Conservation (phyloP, 2,888 invertebrate genomes). For the Tyria jacobaeae region DNA sequence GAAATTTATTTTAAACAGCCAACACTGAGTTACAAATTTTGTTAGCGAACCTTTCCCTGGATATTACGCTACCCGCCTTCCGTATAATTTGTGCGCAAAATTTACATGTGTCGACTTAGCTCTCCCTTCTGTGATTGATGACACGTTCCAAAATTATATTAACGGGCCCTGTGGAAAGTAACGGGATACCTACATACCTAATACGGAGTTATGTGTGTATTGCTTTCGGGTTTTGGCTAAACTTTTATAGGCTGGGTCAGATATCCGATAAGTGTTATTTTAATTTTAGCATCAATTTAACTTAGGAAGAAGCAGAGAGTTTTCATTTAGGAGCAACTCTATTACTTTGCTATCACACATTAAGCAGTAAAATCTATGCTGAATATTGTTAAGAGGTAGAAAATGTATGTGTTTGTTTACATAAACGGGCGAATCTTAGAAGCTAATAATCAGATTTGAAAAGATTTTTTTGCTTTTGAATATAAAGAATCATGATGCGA, state of each 20-base stretch:
- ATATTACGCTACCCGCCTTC: conserved; percentile 55
- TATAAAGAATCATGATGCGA: too few species aligned
- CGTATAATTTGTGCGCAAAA: conserved; percentile 78
- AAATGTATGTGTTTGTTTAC: too few species aligned
- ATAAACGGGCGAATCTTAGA: too few species aligned
- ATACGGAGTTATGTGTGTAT: conserved; percentile 11
- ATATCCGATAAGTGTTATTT: neutral
- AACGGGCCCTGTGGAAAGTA: conserved; percentile 40
- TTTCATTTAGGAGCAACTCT: neutral
- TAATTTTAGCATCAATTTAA: too few species aligned
- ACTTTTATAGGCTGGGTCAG: neutral
- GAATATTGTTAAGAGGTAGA: too few species aligned
- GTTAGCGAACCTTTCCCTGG: conserved; percentile 30
- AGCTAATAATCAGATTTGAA: too few species aligned
- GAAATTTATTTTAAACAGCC: conserved; percentile 23
- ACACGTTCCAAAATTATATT: conserved; percentile 76
- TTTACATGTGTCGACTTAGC: conserved; percentile 85
- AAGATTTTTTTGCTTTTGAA: too few species aligned
- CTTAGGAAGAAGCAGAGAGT: neutral
- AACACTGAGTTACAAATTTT: conserved; percentile 42
- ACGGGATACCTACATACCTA: conserved; percentile 21
- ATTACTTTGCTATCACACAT: too few species aligned
- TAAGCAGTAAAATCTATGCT: too few species aligned
- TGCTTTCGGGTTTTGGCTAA: neutral
- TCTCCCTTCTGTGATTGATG: conserved; percentile 81